Percentiles rank a stretch among this genome's conserved stretches.
phyloP scores from a whole-genome alignment of 2,113 vertebrate species.

The Lucifuga dentata region DNA sequence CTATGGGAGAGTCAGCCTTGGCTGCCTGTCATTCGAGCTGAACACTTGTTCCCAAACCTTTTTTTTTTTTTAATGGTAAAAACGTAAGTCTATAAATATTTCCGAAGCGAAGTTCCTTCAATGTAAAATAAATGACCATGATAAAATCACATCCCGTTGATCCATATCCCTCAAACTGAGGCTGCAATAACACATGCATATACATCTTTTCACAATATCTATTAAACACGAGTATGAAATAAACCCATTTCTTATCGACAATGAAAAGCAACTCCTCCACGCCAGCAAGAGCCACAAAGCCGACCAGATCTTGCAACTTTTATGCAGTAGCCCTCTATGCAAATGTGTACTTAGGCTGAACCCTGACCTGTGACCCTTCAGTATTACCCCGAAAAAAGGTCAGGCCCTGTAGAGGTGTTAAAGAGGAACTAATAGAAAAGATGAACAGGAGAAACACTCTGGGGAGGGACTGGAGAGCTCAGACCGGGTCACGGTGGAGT shows the following conservation, averaged over 20 bases:
- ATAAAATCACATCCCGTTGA: conserved; percentile 27
- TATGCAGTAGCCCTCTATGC: conserved; percentile 55
- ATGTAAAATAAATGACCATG: conserved; percentile 11
- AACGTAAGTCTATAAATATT: conserved; percentile 48
- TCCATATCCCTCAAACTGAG: conserved; percentile 26
- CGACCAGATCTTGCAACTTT: conserved; percentile 11
- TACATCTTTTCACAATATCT: not conserved
- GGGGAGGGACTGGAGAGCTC: conserved; percentile 48
- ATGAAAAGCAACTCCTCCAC: too few species aligned
- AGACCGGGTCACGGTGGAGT: conserved; percentile 51
- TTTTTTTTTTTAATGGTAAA: conserved; percentile 34
- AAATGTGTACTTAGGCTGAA: conserved; percentile 80
- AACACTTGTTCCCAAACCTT: conserved; percentile 45
- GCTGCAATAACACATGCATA: not conserved
- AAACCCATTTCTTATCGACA: too few species aligned
- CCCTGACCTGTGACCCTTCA: conserved; percentile 70
- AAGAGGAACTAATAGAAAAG: conserved; percentile 79
- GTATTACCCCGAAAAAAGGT: conserved; percentile 46
- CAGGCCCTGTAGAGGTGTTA: conserved; percentile 72
- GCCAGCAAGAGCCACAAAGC: not conserved
- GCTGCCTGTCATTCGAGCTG: conserved; percentile 3
- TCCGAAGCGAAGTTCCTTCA: conserved; percentile 43
- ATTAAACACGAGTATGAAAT: not conserved
- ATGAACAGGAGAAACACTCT: conserved; percentile 60
- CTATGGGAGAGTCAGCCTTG: conserved; percentile 50